Base-by-base conservation (phyloP, 2,113 vertebrate species). In the Conger conger region DNA sequence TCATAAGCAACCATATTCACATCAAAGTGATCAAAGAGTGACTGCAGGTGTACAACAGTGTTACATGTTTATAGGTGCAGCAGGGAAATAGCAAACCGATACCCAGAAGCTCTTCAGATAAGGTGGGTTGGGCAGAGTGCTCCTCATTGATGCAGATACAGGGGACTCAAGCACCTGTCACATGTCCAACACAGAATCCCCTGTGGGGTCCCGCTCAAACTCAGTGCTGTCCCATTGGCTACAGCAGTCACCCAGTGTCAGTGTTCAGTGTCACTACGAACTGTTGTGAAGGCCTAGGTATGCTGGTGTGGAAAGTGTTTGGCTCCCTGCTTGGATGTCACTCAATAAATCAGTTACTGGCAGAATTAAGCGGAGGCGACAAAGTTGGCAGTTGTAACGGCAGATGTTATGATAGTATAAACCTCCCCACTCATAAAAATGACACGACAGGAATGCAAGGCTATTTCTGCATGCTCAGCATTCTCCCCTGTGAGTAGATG, bases 141-240 rank as follows among this genome's bases (percentile, higher is more conserved):
- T 86, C 87, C 82, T 86, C 88, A 89, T 86, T 91, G 85, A 91
- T 90, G 88, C 53, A 88, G 86, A 83, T 86, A 57, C 82, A 86
- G 88, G 85, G 88, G 87, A 90, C 50, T 80, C 83, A 87, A 35
- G 85, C 73, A 80, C 84, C 60, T 76, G 88, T 89, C 90, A 90
- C 87, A 89, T 87, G 91, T 91, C 84, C 54, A 11, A 35, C 83
- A 87, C 86, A 91, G 90, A 60, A 91, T 79, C 91, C 84, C 86
- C 83, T 88, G 33, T 36, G 86, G 88, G 88, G 80, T 80, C 78
- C 89, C 88, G 88, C 89, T 92, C 36, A n/a, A 86, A 76, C 84
- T 89, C 86, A 85, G 73, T 83, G 84, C 50, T 76, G 81, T 88
- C 88, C 86, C 77, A 85, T 36, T 84, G 83, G 20, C 68, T 80